These are phyloP conservation scores for Crossocerus cetratus DNA, from an alignment of 2,888 invertebrate species.

Conservation along the genomic window DNA sequence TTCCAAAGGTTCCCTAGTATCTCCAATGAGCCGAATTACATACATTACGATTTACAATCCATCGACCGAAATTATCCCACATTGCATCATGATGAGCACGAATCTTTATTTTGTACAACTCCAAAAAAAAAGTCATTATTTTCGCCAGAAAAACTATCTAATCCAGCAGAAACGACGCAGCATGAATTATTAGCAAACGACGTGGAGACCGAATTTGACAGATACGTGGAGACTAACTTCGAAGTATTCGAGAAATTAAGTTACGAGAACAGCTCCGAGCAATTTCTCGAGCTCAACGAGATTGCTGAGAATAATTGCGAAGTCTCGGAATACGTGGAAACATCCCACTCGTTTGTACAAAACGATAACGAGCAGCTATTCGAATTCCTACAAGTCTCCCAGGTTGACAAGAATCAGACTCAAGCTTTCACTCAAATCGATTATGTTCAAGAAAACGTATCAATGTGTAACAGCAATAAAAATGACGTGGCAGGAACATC, in stretches of 20 bases:
- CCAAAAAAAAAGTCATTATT: neutral
- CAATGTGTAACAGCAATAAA: constrained; percentile 3
- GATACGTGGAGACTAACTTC: constrained; percentile 56
- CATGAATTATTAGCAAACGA: constrained; percentile 50
- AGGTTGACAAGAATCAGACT: constrained; percentile 32
- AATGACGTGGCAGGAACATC: neutral
- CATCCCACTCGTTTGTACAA: constrained; percentile 55
- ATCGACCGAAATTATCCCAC: constrained; percentile 38
- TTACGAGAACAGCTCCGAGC: constrained; percentile 59
- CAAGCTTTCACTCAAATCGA: constrained; percentile 49
- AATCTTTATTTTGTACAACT: neutral
- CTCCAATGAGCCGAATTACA: constrained; percentile 38
- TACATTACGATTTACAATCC: constrained; percentile 40
- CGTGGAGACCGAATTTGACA: constrained; percentile 50
- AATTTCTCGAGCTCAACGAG: constrained; percentile 60
- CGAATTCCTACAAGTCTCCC: constrained; percentile 59
- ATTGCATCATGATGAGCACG: neutral
- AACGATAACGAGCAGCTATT: constrained; percentile 66
- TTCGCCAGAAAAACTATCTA: too few species aligned
- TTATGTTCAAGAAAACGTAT: constrained; percentile 16
- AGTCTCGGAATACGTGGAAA: constrained; percentile 38
- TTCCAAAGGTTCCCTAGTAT: neutral
- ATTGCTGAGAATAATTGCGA: constrained; percentile 40
- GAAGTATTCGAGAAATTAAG: constrained; percentile 55
- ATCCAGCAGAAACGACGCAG: constrained; percentile 17